Evolutionary conservation across 2,113 vertebrate genomes (phyloP), one percentile per base, ranked within the genome.

Genomic region (Regulus satrapa): DNA sequence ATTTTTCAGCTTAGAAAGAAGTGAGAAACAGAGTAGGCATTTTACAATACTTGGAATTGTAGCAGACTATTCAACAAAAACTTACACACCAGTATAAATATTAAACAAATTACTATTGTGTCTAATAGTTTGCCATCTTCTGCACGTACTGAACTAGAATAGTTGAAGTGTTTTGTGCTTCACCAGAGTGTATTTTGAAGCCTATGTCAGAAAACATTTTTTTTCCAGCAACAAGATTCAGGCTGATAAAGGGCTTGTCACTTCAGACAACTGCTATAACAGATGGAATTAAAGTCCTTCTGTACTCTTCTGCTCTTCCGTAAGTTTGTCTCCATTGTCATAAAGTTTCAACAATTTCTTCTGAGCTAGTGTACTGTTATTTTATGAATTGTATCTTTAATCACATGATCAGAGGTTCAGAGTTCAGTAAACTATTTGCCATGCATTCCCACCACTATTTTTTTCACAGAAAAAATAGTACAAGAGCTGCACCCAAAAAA

Each of bases 1-100:
- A 93, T 59, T 94, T 94, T 86, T 55, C 46, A 86, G 32, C 31
- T 94, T 95, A 85, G 40, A 95, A 95, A 94, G 34, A 55, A 83
- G 46, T 71, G 32, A 46, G 14, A 40, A 95, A 45, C 15, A 84
- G 67, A 67, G 32, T n/a, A 95, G 67, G 40, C 17, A n/a, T 94
- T 96, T 93, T 89, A 95, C 59, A 94, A 79, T 92, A 79, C 36
- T 89, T 95, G 15, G 20, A 87, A 88, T 92, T 92, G 66, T 74
- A 91, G 43, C 24, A 97, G 43, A 66, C 9, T 94, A 79, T 40
- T 75, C 13, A 49, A 23, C 5, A 46, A 88, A 56, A 92, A 55
- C 45, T 66, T 92, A 26, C 49, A 82, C 25, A 79, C 78, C 34
- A 40, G 15, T 32, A 40, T 34, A 25, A 23, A 48, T 64, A 34